Base-by-base conservation (phyloP, 2,797 vertebrate genomes). In the Sebastes kiyomatsui region DNA sequence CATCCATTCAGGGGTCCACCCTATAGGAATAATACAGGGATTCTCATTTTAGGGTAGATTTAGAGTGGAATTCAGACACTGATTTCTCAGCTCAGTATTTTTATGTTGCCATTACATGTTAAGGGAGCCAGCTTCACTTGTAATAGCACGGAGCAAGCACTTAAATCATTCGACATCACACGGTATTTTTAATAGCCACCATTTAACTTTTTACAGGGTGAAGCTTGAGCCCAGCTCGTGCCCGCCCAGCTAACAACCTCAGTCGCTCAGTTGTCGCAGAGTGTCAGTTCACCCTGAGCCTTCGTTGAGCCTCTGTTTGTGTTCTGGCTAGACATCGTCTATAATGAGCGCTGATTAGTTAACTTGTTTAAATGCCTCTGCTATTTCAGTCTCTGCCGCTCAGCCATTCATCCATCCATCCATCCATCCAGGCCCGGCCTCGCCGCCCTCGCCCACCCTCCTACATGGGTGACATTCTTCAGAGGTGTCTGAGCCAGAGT, bases 331-430 rank as follows among this genome's bases (percentile, higher is more conserved):
- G 95, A 95, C 95, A 88, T 95, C 76, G 85, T 89, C 94, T 95
- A 95, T 95, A 95, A 94, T 92, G 92, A 95, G 92, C 65, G n/a
- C 90, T 95, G 94, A 95, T 95, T 95, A 95, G 94, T 94, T 94
- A 94, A 94, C 91, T 93, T 85, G 84, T 90, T 94, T 94, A 93
- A 93, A 94, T 92, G 91, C 87, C 86, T 90, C 75, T 83, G 92
- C 94, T 95, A 95, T 95, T 95, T 92, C 77, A 74, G 94, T 88
- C 88, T 56, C 67, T 0, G 35, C 62, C 7, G 13, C 79, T 85
- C 85, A 84, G 77, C 79, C 75, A 67, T 85, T 86, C 70, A 65
- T 46, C 38, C 70, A 65, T 46, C 38, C 38, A 42, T 85, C 87
- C 86, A 77, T 84, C 84, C 70, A 65, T 72, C 82, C 71, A 42